phyloP scores from a whole-genome alignment of 2,888 invertebrate species.

The Steromphala cineraria region DNA sequence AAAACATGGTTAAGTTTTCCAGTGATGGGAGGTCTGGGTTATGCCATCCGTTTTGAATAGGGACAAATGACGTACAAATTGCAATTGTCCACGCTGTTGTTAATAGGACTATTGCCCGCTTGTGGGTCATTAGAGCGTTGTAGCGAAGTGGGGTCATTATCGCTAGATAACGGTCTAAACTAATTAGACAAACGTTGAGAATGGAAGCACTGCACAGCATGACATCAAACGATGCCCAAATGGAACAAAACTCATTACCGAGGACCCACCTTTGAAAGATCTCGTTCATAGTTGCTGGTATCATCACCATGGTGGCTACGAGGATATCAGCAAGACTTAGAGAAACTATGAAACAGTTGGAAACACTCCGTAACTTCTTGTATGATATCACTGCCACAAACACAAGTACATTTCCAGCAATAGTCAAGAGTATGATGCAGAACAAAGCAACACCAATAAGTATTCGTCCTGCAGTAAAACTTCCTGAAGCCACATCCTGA shows the following conservation, averaged over 20 bases:
- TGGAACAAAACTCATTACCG: conserved; percentile 52
- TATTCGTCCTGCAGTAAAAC: conserved; percentile 34
- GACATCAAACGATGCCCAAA: conserved; percentile 67
- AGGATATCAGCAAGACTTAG: conserved; percentile 62
- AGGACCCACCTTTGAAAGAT: conserved; percentile 60
- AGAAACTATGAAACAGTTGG: conserved; percentile 65
- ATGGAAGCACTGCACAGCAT: conserved; percentile 66
- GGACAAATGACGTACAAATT: conserved; percentile 63
- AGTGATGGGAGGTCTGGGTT: conserved; percentile 53
- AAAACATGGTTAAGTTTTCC: conserved; percentile 57
- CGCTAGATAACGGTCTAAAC: conserved; percentile 63
- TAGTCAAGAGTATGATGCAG: conserved; percentile 50
- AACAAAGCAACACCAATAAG: conserved; percentile 47
- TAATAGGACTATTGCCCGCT: conserved; percentile 50
- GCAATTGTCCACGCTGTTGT: conserved; percentile 56
- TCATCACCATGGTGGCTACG: conserved; percentile 65
- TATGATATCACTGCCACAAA: conserved; percentile 53
- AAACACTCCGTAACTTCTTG: conserved; percentile 57
- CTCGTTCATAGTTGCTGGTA: conserved; percentile 60
- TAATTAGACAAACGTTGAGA: conserved; percentile 64
- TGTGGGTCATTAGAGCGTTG: conserved; percentile 57
- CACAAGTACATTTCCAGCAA: conserved; percentile 57
- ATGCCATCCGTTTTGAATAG: conserved; percentile 63
- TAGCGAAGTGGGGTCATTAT: conserved; percentile 66
- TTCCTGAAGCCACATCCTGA: neutral